Evolutionary conservation across 2,113 vertebrate genomes (phyloP).

Genomic region (Uria aalge): DNA sequence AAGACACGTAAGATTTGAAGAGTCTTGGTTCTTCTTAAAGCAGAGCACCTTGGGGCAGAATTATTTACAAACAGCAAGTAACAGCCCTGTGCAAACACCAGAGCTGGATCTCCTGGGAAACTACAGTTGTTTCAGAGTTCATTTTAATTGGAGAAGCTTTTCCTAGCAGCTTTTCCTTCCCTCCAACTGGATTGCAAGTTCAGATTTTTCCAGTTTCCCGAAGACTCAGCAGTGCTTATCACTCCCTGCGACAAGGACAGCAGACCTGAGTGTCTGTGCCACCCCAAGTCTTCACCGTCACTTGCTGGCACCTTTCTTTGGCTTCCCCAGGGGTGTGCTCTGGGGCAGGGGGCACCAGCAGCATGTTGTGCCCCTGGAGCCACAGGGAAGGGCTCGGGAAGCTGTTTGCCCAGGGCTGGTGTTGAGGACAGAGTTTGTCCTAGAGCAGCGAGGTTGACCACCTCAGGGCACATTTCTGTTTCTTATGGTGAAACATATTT

Average conservation of each 20-base stretch:
- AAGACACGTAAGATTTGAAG: background rate
- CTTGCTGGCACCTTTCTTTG: background rate
- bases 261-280: background rate
- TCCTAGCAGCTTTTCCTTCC: background rate
- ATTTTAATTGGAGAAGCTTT: background rate
- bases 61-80: background rate
- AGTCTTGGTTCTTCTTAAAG: background rate
- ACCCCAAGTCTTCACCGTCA: background rate
- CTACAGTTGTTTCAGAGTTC: background rate
- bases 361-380: rapidly evolving
- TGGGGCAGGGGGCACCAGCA: rapidly evolving
- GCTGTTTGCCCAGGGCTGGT: background rate
- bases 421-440: background rate
- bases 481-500: background rate
- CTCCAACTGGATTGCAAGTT: background rate
- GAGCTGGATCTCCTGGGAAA: background rate
- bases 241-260: background rate
- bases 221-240: background rate
- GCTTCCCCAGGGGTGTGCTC: rapidly evolving
- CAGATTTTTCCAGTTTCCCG: background rate
- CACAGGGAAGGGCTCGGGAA: background rate
- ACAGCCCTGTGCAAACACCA: background rate
- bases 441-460: background rate
- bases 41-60: background rate
- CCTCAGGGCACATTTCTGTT: background rate